Percentiles rank a stretch among this genome's conserved stretches.
phyloP scores from a whole-genome alignment of 2,888 invertebrate genomes.

The Choreutis nemorana region DNA sequence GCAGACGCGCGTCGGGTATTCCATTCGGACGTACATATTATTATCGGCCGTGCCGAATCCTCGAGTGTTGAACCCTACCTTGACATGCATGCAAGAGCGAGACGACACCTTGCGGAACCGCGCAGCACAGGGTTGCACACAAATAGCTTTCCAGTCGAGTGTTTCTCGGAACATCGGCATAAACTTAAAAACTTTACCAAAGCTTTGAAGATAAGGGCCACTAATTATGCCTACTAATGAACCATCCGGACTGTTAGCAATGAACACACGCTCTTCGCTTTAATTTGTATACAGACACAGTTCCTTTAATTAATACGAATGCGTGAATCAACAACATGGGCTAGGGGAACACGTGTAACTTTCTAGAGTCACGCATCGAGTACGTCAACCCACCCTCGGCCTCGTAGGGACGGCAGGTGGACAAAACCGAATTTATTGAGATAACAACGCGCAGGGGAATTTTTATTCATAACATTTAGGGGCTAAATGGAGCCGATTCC shows the following conservation, averaged over 20 bases:
- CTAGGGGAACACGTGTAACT: constrained; percentile 27
- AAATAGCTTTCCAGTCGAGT: constrained; percentile 57
- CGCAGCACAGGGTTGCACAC: constrained; percentile 51
- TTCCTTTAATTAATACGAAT: constrained; percentile 32
- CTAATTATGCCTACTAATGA: constrained; percentile 23
- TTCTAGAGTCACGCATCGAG: constrained; percentile 34
- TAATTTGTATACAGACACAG: constrained; percentile 22
- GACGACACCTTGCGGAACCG: constrained; percentile 45
- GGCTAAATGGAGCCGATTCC: no score
- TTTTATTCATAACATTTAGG: constrained; percentile 9
- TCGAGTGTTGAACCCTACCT: constrained; percentile 66
- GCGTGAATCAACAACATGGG: constrained; percentile 29
- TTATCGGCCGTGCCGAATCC: constrained; percentile 50
- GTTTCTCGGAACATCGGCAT: constrained; percentile 36
- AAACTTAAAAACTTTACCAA: constrained; percentile 1
- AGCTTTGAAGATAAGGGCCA: constrained; percentile 16
- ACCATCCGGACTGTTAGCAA: constrained; percentile 1
- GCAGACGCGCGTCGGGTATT: constrained; percentile 40
- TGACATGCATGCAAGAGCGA: constrained; percentile 59
- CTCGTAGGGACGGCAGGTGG: constrained; percentile 23
- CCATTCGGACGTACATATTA: constrained; percentile 40
- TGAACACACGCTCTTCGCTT: constrained; percentile 10
- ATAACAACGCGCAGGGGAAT: constrained; percentile 11
- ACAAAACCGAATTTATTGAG: constrained; percentile 9
- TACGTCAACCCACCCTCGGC: constrained; percentile 19